Evolutionary conservation across 2,113 vertebrate species (phyloP).

Genomic region (Neotragus moschatus): DNA sequence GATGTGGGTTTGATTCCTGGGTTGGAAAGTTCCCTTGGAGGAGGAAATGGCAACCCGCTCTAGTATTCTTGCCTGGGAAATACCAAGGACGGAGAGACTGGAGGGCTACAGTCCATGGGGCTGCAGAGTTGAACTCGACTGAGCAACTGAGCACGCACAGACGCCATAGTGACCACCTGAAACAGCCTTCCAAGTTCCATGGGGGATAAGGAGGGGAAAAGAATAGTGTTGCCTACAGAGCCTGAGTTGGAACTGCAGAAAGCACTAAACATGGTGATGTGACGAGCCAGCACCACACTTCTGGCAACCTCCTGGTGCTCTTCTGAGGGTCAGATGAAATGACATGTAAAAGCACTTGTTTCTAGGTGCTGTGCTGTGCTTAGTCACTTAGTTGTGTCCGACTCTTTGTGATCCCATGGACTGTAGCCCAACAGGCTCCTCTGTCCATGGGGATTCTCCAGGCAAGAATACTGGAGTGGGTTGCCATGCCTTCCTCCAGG

Average conservation of each 20-base stretch:
- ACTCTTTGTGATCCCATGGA: not conserved
- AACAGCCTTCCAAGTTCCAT: not conserved
- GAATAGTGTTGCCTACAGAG: not conserved
- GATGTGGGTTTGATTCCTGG: not conserved
- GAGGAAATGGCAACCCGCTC: not conserved
- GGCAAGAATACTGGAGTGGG: not conserved
- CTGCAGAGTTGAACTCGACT: not conserved
- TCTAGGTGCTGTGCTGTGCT: not conserved
- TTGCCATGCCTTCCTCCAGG: not conserved
- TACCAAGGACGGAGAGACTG: not conserved
- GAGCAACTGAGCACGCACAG: not conserved
- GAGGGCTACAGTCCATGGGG: not conserved
- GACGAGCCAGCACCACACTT: not conserved
- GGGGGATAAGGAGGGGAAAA: not conserved
- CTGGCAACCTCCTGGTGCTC: not conserved
- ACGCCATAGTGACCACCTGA: not conserved
- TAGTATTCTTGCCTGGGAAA: not conserved
- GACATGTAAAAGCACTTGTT: not conserved
- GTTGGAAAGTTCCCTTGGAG: not conserved
- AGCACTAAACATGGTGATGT: not conserved
- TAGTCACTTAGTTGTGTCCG: not conserved
- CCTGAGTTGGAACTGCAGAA: not conserved
- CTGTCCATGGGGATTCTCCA: not conserved
- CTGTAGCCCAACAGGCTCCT: not conserved
- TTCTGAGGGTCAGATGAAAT: not conserved